Conservation (phyloP, 2,797 vertebrate genomes). For the Danio tinwini region DNA sequence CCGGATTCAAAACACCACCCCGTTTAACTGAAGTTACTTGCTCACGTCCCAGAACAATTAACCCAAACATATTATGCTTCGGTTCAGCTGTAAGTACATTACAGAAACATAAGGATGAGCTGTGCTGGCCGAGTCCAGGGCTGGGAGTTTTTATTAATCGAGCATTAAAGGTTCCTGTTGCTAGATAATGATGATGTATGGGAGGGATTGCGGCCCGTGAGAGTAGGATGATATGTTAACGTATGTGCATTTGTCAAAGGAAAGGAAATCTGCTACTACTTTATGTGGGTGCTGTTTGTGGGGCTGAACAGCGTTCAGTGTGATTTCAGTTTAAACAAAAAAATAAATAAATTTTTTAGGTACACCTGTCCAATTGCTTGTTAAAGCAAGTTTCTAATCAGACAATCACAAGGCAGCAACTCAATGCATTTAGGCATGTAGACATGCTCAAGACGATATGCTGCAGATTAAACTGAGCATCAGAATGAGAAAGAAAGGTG, state of each 20-base stretch:
- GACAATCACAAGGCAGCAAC: no score
- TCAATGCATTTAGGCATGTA: no score
- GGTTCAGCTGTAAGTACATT: constrained; percentile 1
- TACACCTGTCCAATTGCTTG: no score
- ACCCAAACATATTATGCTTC: constrained; percentile 13
- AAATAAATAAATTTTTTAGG: no score
- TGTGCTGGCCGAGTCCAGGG: neutral
- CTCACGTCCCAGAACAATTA: constrained; percentile 24
- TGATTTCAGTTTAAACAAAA: neutral
- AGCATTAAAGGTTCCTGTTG: constrained; percentile 3
- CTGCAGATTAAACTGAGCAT: no score
- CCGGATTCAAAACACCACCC: constrained; percentile 7
- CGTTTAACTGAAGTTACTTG: neutral
- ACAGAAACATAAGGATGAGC: constrained; percentile 11
- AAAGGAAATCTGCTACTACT: neutral
- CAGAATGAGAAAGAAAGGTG: no score
- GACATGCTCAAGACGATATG: no score
- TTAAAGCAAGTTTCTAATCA: no score
- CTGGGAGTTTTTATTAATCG: constrained; percentile 17
- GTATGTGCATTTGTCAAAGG: neutral
- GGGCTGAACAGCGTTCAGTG: neutral
- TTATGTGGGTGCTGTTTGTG: neutral
- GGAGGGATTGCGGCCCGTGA: constrained; percentile 65
- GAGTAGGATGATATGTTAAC: constrained; percentile 29
- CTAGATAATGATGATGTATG: constrained; percentile 35